phyloP scores from a whole-genome alignment of 2,113 vertebrate genomes.

The Origma solitaria region DNA sequence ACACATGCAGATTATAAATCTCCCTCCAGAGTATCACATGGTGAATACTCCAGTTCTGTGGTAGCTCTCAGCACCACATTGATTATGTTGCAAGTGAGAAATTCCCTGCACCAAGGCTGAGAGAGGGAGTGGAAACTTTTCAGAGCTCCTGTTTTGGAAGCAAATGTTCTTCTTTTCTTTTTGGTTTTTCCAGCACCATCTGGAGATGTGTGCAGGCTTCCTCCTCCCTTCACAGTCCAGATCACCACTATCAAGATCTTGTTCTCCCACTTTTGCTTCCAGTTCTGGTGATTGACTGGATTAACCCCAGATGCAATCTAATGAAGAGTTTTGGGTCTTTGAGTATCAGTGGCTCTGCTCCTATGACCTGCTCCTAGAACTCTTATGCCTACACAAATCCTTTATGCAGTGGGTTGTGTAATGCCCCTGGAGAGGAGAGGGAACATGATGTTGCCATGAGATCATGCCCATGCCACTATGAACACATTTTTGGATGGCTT shows the following conservation, averaged over 20 bases:
- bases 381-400: neutral
- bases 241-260: neutral
- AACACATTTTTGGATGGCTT: neutral
- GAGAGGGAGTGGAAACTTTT: neutral
- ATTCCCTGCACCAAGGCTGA: neutral
- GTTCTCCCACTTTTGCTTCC: neutral
- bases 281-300: neutral
- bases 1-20: neutral
- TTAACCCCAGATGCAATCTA: neutral
- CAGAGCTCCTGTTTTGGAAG: neutral
- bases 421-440: neutral
- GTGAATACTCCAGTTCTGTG: neutral
- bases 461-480: neutral
- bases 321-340: neutral
- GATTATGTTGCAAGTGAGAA: neutral
- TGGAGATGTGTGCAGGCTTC: neutral
- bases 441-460: neutral
- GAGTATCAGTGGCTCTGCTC: neutral
- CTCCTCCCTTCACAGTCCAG: neutral
- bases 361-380: neutral
- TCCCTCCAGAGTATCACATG: neutral
- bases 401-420: neutral
- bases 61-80: neutral
- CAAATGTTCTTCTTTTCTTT: neutral
- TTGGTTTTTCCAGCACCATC: neutral